Evolutionary conservation across 2,797 vertebrate species (phyloP), one percentile per base, ranked within the genome.

Genomic region (Mastacembelus armatus): DNA sequence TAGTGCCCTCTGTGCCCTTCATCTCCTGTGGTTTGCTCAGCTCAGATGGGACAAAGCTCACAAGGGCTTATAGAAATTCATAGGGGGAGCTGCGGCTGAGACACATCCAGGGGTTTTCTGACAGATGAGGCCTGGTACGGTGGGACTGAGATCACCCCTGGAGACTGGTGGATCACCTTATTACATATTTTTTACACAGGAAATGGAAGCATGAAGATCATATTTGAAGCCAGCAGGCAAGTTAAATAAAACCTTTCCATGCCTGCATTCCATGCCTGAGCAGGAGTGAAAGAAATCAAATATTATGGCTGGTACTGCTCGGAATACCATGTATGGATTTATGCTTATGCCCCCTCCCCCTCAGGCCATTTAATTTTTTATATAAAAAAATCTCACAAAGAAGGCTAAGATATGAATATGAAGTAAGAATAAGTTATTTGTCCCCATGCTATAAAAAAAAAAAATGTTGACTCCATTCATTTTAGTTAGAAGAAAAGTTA

Each of bases 1-100:
- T 35, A 0, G 43, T 74, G 80, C 68, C 87, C 84, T 81, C 59
- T 88, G 84, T 70, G 67, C 87, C 51, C 71, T 63, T 81, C 80
- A 79, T 86, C 88, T 85, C 84, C 66, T 42, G 77, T 45, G 85
- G 84, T 81, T 88, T 88, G 80, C 78, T 85, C 75, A 63, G 72
- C 76, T 80, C 67, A 89, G 90, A 83, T 87, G 71, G 79, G 83
- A 89, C 73, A 62, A 56, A 71, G 83, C 78, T 80, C 24, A 7
- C 4, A 0, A 58, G 71, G 70, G 74, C 74, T 83, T 71, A 61
- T 66, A 71, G 73, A 78, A 78, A 87, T 87, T 71, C 85, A 85
- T 26, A n/a, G 0, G 14, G 64, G 85, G 81, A 77, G 26, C 39
- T 70, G 62, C 15, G 4, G 33, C 4, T 1, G 26, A 24, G 70